Base-by-base conservation (phyloP, 92 coral and sea anemone species). In the Anthopleura xanthogrammica region DNA sequence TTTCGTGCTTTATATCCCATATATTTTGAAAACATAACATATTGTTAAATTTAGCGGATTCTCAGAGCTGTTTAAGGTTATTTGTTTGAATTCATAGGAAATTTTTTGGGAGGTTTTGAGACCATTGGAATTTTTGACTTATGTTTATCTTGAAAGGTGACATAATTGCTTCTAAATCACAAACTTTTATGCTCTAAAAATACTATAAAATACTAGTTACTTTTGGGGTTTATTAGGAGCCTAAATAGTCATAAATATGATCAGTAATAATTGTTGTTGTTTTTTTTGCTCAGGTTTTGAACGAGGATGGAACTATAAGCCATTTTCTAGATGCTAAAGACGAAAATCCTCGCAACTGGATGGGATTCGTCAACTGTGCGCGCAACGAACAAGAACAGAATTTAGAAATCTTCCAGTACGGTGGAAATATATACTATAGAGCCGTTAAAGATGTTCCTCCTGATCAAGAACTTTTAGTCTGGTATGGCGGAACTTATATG, bases 291-390 rank as follows among this genome's bases (percentile, higher is more conserved):
- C 74, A 97, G 99, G 98, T 97, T 77, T 86, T 97, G 20, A 94
- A 93, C 77, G 99, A 97, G 68, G 98, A 97, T n/a, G 99, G 99
- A 13, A 87, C 95, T n/a, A 88, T 97, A 17, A 97, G 99, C 77
- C 99, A 97, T 77, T 97, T 97, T 85, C 90, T 97, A 46, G 99
- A 97, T 79, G 99, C 98, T 4, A 97, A 97, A 85, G 98, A 90
- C 80, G 99, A 97, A 89, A 97, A 87, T 77, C 99, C 99, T 16
- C 92, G 99, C 22, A 97, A 97, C 72, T 97, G 99, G 99, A 97
- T 97, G 99, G 98, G 98, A 3, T 97, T 97, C 82, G 99, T 97
- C 13, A 97, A 97, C 95, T 97, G 99, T 85, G 99, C 99, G 2
- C 92, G 99, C 64, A 97, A 97, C 82, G 99, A 97, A 79, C 99